A percentile compares a stretch with the other conserved stretches of the same genome.
These are phyloP conservation scores for Argyrosomus japonicus DNA, from an alignment of 2,113 vertebrate genomes.

Conservation along the genomic window DNA sequence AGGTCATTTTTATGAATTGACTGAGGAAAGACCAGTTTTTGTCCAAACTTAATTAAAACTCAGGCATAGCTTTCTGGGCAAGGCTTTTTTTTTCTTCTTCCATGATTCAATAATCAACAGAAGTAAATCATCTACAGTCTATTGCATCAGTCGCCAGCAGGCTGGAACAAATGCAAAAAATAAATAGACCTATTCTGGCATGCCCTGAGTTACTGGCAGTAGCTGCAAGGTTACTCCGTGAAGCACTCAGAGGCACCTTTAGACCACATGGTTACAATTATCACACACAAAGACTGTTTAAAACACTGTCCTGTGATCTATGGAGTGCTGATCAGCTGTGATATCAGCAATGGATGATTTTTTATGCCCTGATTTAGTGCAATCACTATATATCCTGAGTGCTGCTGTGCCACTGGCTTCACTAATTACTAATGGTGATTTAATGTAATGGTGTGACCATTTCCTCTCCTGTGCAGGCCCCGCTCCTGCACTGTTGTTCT, in stretches of 20 bases:
- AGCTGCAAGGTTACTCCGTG: conserved; percentile 66
- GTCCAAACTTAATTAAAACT: conserved; percentile 80
- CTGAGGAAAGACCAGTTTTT: conserved; percentile 72
- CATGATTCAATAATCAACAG: conserved; percentile 79
- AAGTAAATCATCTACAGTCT: conserved; percentile 80
- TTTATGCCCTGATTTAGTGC: conserved; percentile 51
- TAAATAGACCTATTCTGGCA: conserved; percentile 75
- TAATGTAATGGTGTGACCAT: conserved; percentile 73
- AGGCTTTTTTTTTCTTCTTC: conserved; percentile 34
- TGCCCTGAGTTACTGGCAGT: conserved; percentile 70
- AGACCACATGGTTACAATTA: conserved; percentile 60
- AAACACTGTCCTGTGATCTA: conserved; percentile 50
- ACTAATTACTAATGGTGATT: conserved; percentile 81
- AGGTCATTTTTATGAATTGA: conserved; percentile 80
- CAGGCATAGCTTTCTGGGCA: conserved; percentile 55
- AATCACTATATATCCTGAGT: conserved; percentile 56
- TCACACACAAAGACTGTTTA: conserved; percentile 47
- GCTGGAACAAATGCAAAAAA: conserved; percentile 80
- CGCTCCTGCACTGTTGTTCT: conserved; percentile 76
- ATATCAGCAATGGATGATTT: conserved; percentile 51
- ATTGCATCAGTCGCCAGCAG: conserved; percentile 72
- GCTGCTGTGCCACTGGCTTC: conserved; percentile 51
- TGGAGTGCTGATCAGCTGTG: conserved; percentile 55
- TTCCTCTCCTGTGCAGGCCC: conserved; percentile 61
- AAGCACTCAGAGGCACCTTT: conserved; percentile 58